Evolutionary conservation across 2,888 invertebrate species (phyloP).

Genomic region (Cephus rjabovi): DNA sequence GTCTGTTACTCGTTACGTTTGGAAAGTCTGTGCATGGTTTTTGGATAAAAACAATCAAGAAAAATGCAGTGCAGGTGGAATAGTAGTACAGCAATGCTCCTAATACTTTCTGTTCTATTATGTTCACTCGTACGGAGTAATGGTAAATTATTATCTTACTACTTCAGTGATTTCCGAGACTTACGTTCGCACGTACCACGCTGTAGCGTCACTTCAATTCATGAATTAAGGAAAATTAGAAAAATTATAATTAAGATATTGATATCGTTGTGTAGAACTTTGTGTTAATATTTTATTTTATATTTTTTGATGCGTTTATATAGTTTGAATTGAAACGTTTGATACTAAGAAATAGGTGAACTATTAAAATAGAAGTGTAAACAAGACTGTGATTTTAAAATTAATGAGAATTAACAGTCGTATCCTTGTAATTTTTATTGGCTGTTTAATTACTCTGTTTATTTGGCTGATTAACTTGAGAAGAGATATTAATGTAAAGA

Average conservation of each 20-base stretch:
- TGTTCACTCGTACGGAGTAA: neutral
- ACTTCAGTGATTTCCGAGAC: neutral
- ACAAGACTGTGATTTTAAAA: neutral
- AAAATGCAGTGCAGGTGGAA: constrained; percentile 1
- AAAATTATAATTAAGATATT: neutral
- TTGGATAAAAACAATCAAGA: neutral
- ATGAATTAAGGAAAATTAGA: neutral
- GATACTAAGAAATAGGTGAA: neutral
- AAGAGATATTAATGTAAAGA: neutral
- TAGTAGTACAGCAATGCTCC: neutral
- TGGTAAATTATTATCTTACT: neutral
- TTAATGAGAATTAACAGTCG: neutral
- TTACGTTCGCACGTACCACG: neutral
- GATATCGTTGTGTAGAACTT: neutral
- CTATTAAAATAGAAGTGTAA: neutral
- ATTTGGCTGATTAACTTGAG: neutral
- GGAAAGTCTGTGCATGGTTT: neutral
- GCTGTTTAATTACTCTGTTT: neutral
- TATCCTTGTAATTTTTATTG: neutral
- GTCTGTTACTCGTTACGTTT: constrained; percentile 15
- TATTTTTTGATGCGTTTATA: neutral
- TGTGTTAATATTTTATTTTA: neutral
- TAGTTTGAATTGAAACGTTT: neutral
- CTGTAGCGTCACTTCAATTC: neutral
- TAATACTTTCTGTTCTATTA: neutral